Evolutionary conservation across 2,888 invertebrate species (phyloP).

Genomic region (Icerya purchasi): DNA sequence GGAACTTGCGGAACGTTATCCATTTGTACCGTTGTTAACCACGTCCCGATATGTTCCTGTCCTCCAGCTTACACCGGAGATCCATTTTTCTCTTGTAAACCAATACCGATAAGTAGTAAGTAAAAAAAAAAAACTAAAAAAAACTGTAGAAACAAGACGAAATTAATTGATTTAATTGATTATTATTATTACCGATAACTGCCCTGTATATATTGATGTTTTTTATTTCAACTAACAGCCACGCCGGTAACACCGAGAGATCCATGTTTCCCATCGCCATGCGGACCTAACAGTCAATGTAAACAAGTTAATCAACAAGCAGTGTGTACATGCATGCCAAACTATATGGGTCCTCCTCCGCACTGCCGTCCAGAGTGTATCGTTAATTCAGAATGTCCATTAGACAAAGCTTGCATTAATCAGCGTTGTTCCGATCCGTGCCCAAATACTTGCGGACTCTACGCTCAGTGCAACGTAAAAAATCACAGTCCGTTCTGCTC

Average conservation of each 20-base stretch:
- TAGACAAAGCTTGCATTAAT: constrained; percentile 61
- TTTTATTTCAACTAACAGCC: constrained; percentile 20
- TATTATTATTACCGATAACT: too few species aligned
- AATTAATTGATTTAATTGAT: too few species aligned
- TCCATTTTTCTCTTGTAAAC: constrained; percentile 51
- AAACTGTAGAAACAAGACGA: too few species aligned
- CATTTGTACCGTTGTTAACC: constrained; percentile 53
- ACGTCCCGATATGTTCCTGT: constrained; percentile 56
- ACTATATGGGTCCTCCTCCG: constrained; percentile 56
- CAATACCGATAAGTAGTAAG: constrained; percentile 27
- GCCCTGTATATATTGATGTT: too few species aligned
- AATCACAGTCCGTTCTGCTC: constrained; percentile 76
- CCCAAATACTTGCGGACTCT: constrained; percentile 64
- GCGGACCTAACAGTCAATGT: constrained; percentile 72
- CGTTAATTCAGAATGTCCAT: constrained; percentile 65
- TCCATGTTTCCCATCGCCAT: constrained; percentile 64
- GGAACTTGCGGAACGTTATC: constrained; percentile 63
- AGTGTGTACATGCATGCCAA: constrained; percentile 62
- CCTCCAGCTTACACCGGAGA: constrained; percentile 55
- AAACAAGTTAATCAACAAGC: constrained; percentile 56
- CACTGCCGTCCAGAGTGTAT: constrained; percentile 66
- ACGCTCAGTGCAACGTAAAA: constrained; percentile 58
- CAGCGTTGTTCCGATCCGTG: constrained; percentile 75
- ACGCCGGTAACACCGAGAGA: constrained; percentile 31
- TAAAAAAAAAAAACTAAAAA: too few species aligned